Base-by-base conservation (phyloP, 2,797 vertebrate species). In the Macropodus opercularis region DNA sequence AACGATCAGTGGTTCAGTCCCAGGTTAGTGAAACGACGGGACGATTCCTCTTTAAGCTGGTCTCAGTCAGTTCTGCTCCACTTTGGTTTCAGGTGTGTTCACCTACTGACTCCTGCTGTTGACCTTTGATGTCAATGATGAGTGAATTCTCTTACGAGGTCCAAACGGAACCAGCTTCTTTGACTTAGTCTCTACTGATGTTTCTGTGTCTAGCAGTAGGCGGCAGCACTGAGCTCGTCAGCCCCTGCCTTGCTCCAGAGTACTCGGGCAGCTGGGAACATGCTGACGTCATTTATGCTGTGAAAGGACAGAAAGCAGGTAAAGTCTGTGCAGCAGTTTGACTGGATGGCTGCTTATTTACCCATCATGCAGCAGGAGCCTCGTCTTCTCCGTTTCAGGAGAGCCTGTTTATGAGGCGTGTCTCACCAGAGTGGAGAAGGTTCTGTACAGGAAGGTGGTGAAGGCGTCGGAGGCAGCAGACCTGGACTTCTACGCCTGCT, bases 261-360 rank as follows among this genome's bases (percentile, higher is more conserved):
- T 94, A 91, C 83, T 90, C 81, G 15, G 93, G 93, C 1, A 87
- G 91, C 3, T 98, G 95, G 95, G 90, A 94, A 0, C 95, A 98
- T 0, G 92, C 90, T 1, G 95, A 97, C n/a, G 75, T 95, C 23
- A 41, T 81, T 1, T 98, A 98, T 87, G 91, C 86, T 50, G 81
- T 98, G 60, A 94, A 85, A 59, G 97, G 96, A 41, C 93, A 95
- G 89, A 94, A 94, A 79, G 82, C 93, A 94, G 96, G 96, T 97
- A 90, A 23, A 75, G 14, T 9, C 22, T 32, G 3, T 1, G 0
- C 27, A 2, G 22, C 0, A 6, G 1, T 17, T 0, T 51, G n/a
- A 62, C 52, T 62, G 34, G 51, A 31, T 2, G 3, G 8, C 1
- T 10, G 2, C 1, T 14, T 13, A 10, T 3, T 62, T 68, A 52